A percentile compares a stretch with the other conserved stretches of the same genome.
Conservation (phyloP, 30 jellyfish, hydroid and myxozoan genomes). For the Clytia hemisphaerica region DNA sequence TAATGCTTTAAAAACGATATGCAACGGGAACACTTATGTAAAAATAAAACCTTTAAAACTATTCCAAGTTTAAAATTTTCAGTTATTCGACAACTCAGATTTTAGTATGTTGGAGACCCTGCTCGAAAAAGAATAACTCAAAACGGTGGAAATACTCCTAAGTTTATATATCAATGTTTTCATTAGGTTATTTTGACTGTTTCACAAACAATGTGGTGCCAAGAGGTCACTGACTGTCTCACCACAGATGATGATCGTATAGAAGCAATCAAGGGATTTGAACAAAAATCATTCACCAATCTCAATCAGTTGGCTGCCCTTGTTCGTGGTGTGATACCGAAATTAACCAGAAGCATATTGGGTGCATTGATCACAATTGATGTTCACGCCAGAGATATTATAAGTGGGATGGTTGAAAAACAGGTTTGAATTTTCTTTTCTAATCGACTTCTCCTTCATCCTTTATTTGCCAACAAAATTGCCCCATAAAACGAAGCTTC, state of each 20-base stretch:
- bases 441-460: too few relatives aligned
- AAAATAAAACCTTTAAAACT: too few relatives aligned
- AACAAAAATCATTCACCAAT: slow-evolving; percentile 69
- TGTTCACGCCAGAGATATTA: slow-evolving; percentile 94
- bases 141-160: too few relatives aligned
- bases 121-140: too few relatives aligned
- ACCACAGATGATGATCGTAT: slow-evolving; percentile 44
- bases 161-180: background rate
- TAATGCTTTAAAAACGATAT: too few relatives aligned
- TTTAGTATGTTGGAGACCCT: too few relatives aligned
- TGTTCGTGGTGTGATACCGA: slow-evolving; percentile 92
- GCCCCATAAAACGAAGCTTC: too few relatives aligned
- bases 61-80: too few relatives aligned
- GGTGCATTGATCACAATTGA: slow-evolving; percentile 97
- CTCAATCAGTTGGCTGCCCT: slow-evolving; percentile 87
- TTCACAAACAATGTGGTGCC: slow-evolving; percentile 94
- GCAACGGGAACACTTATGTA: too few relatives aligned
- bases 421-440: slow-evolving; percentile 28
- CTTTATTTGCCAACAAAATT: too few relatives aligned
- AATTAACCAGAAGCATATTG: slow-evolving; percentile 67
- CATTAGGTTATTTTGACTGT: slow-evolving; percentile 85
- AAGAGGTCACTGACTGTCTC: slow-evolving; percentile 62
- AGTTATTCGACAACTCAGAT: too few relatives aligned
- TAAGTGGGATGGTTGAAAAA: slow-evolving; percentile 76
- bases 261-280: slow-evolving; percentile 56